These are phyloP conservation scores for Lasioglossum vierecki DNA, from an alignment of 2,888 invertebrate genomes.

Conservation along the genomic window DNA sequence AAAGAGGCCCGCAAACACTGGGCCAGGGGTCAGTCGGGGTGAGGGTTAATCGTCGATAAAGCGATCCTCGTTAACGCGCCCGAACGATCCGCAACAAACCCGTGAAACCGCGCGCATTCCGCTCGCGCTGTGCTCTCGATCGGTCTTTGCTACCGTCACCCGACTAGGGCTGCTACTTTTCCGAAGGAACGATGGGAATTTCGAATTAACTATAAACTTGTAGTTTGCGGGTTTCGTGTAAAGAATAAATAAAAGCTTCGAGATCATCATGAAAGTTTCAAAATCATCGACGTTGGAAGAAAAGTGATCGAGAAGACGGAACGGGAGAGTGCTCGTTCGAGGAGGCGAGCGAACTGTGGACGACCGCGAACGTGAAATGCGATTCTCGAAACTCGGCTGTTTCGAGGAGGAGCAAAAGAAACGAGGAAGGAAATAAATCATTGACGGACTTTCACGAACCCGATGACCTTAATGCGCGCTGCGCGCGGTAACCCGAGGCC, in stretches of 20 bases:
- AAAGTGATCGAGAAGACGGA: neutral
- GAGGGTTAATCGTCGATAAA: slow-evolving; percentile 83
- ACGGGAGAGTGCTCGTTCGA: neutral
- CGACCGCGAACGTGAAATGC: neutral
- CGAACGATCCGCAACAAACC: slow-evolving; percentile 59
- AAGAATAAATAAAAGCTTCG: too few relatives aligned
- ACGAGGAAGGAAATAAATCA: slow-evolving; percentile 39
- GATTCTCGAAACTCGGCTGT: neutral
- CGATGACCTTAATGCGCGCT: slow-evolving; percentile 63
- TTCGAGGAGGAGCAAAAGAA: neutral
- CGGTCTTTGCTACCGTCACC: slow-evolving; percentile 50
- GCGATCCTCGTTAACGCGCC: slow-evolving; percentile 83
- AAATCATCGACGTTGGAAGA: too few relatives aligned
- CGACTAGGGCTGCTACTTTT: too few relatives aligned
- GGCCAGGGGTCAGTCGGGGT: slow-evolving; percentile 79
- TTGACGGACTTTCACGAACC: slow-evolving; percentile 50
- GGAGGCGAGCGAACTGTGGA: neutral
- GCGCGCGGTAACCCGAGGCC: slow-evolving; percentile 51
- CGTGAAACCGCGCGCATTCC: slow-evolving; percentile 54
- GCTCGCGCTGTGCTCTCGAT: slow-evolving; percentile 44
- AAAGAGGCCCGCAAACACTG: slow-evolving; percentile 78
- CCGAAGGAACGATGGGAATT: too few relatives aligned
- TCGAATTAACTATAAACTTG: too few relatives aligned
- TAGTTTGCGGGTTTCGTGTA: too few relatives aligned
- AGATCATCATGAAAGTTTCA: too few relatives aligned